These are phyloP conservation scores for Epizoanthus scotinus DNA, from an alignment of 92 coral and sea anemone genomes.

Conservation along the genomic window DNA sequence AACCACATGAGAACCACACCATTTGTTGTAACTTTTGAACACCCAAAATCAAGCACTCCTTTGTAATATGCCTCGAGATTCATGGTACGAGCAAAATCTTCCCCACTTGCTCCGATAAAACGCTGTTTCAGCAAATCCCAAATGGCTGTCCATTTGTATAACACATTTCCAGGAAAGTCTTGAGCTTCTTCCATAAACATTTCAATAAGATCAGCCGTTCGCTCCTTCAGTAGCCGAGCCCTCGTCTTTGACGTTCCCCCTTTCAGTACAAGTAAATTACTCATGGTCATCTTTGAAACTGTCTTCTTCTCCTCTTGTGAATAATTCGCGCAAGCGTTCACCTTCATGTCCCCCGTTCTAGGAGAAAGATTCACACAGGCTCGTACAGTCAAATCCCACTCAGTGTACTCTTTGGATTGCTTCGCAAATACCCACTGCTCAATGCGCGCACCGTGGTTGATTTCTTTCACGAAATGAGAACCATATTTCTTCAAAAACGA, in stretches of 20 bases:
- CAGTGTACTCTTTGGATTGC: conserved; percentile 2
- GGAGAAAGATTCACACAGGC: not conserved
- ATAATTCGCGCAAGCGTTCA: conserved; percentile 7
- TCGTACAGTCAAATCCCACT: not conserved
- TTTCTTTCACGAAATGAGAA: conserved; percentile 17
- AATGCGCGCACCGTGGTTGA: not conserved
- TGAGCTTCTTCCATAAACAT: conserved; percentile 40
- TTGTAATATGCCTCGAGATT: conserved; percentile 53
- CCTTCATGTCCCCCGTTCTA: not conserved
- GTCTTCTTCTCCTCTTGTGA: not conserved
- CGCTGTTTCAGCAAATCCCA: conserved; percentile 40
- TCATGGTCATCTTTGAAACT: conserved; percentile 5
- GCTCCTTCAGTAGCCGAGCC: conserved; percentile 19
- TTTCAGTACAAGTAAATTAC: conserved; percentile 38
- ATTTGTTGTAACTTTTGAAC: conserved; percentile 13
- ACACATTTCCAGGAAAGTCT: conserved; percentile 29
- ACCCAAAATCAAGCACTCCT: conserved; percentile 49
- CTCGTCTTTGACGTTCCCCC: conserved; percentile 49
- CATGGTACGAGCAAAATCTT: conserved; percentile 6
- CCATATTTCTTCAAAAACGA: conserved; percentile 27
- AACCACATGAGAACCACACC: conserved; percentile 23
- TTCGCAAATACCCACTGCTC: conserved; percentile 4
- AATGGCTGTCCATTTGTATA: conserved; percentile 39
- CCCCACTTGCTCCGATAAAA: conserved; percentile 8
- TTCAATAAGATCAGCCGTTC: conserved; percentile 22